Percentiles rank a stretch among this genome's conserved stretches.
These are phyloP conservation scores for Conus canariensis DNA, from an alignment of 2,888 invertebrate species.

Conservation along the genomic window DNA sequence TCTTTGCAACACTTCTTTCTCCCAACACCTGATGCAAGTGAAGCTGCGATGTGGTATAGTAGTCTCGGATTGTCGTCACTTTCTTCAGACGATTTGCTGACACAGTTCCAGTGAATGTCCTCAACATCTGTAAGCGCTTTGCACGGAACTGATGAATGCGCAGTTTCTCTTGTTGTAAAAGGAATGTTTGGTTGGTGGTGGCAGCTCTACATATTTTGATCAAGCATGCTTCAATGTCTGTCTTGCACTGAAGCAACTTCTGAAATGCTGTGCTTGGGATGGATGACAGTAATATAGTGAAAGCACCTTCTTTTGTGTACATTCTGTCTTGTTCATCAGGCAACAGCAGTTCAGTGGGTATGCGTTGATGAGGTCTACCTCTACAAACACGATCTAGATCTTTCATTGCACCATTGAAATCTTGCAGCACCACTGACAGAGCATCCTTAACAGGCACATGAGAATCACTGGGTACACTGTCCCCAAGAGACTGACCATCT, in stretches of 20 bases:
- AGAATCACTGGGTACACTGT: not conserved
- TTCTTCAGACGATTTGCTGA: constrained; percentile 2
- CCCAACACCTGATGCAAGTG: constrained; percentile 35
- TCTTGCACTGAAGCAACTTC: not conserved
- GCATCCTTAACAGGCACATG: not conserved
- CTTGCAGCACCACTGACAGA: not conserved
- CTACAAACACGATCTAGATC: not conserved
- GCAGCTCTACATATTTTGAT: not conserved
- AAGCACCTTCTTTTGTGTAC: constrained; percentile 8
- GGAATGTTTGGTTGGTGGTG: not conserved
- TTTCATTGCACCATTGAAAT: not conserved
- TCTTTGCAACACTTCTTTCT: constrained; percentile 15
- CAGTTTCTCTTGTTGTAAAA: not conserved
- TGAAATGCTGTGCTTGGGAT: not conserved
- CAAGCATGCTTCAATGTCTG: not conserved
- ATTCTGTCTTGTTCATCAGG: constrained; percentile 18
- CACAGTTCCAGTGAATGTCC: constrained; percentile 19
- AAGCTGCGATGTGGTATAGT: not conserved
- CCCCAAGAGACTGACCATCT: not conserved
- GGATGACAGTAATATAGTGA: not conserved
- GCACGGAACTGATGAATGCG: not conserved
- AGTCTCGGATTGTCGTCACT: not conserved
- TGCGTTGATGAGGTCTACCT: constrained; percentile 21
- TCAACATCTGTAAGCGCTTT: not conserved
- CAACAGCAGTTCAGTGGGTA: constrained; percentile 16